phyloP scores from a whole-genome alignment of 2,888 invertebrate genomes.

The Acleris cristana region DNA sequence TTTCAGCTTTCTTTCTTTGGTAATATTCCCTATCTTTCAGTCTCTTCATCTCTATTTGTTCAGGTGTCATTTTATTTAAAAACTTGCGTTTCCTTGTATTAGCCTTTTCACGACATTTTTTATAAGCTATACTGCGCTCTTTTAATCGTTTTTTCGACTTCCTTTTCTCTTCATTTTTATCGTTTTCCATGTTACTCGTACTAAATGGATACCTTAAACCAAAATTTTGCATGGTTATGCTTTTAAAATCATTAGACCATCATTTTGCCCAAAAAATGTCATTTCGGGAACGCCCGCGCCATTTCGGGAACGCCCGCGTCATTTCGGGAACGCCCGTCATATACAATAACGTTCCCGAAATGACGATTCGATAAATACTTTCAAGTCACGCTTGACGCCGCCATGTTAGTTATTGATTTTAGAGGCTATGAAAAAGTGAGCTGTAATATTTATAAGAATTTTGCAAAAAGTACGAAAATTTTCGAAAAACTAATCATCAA shows the following conservation, averaged over 20 bases:
- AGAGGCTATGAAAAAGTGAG: conserved; percentile 25
- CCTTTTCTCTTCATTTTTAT: not conserved
- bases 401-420: conserved; percentile 24
- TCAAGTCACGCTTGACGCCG: conserved; percentile 21
- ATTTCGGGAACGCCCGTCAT: conserved; percentile 34
- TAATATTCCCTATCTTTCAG: conserved; percentile 25
- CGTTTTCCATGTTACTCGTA: not conserved
- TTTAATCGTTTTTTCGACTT: not conserved
- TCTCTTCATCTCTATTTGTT: conserved; percentile 29
- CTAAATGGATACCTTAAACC: not conserved
- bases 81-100: conserved; percentile 36
- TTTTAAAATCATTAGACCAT: conserved; percentile 5
- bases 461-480: conserved; percentile 23
- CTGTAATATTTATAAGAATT: conserved; percentile 31
- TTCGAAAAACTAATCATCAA: conserved; percentile 33
- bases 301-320: conserved; percentile 35
- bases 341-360: conserved; percentile 31
- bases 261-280: conserved; percentile 10
- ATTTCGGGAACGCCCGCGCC: conserved; percentile 33
- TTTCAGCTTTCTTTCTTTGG: conserved; percentile 31
- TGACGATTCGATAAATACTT: conserved; percentile 27
- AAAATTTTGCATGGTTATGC: conserved; percentile 6
- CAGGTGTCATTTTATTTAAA: conserved; percentile 35
- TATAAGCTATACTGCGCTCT: conserved; percentile 4
- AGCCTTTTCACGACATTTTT: conserved; percentile 18